phyloP scores from a whole-genome alignment of 2,797 vertebrate genomes.

The Myotis planiceps region DNA sequence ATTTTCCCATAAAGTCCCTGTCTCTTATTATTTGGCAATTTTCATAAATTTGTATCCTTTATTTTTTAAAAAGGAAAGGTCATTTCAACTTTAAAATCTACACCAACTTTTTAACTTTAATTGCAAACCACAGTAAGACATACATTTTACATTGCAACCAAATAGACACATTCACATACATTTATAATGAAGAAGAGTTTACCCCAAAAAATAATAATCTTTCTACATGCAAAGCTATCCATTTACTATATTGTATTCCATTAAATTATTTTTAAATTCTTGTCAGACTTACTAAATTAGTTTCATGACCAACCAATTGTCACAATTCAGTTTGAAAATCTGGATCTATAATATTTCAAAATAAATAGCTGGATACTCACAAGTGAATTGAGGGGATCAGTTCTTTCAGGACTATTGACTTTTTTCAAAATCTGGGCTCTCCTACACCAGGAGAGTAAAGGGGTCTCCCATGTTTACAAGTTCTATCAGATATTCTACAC shows the following conservation, averaged over 20 bases:
- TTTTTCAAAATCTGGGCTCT: not conserved
- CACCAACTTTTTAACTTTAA: not conserved
- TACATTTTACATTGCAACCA: not conserved
- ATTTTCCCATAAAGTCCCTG: not conserved
- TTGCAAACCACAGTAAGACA: not conserved
- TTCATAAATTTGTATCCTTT: not conserved
- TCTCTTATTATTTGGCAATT: not conserved
- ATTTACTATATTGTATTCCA: not conserved
- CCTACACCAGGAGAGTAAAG: not conserved
- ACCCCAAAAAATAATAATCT: not conserved
- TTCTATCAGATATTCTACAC: not conserved
- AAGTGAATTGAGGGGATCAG: not conserved
- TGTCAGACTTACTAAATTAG: not conserved
- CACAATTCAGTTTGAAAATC: slow-evolving; percentile 11
- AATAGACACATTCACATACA: not conserved
- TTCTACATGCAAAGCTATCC: not conserved
- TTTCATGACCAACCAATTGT: not conserved
- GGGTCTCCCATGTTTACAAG: not conserved
- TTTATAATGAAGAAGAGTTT: not conserved
- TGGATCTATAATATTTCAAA: not conserved
- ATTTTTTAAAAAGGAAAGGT: not conserved
- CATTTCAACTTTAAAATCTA: slow-evolving; percentile 29
- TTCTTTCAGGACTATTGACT: slow-evolving; percentile 27
- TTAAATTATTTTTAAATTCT: slow-evolving; percentile 25
- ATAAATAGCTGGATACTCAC: not conserved